phyloP scores from a whole-genome alignment of 2,888 invertebrate species.

The Aphelenchoides bicaudatus region DNA sequence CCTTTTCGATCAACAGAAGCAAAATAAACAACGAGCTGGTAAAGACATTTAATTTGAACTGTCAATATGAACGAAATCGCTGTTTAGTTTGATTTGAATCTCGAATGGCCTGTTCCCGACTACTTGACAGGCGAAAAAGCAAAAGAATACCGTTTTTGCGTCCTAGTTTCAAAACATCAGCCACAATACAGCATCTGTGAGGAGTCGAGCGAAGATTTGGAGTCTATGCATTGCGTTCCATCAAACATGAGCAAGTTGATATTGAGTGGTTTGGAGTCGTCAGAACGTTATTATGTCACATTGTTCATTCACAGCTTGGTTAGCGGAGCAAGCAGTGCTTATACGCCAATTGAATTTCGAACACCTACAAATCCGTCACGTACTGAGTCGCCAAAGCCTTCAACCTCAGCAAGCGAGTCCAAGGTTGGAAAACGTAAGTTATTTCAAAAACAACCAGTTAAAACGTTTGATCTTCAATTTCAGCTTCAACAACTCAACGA shows the following conservation, averaged over 20 bases:
- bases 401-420: not conserved
- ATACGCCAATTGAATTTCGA: slow-evolving; percentile 34
- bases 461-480: not conserved
- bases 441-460: not conserved
- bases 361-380: slow-evolving; percentile 2
- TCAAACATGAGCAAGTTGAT: not conserved
- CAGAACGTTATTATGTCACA: slow-evolving; percentile 37
- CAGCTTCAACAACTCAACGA: not conserved
- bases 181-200: slow-evolving; percentile 44
- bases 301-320: slow-evolving; percentile 42
- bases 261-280: no score
- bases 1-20: not conserved
- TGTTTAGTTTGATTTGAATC: slow-evolving; percentile 1
- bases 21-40: slow-evolving; percentile 1
- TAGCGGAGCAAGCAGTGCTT: slow-evolving; percentile 38
- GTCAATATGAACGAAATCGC: not conserved
- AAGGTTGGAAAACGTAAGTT: not conserved
- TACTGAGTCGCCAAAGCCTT: not conserved
- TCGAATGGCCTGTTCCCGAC: not conserved
- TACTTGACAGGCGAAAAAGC: not conserved
- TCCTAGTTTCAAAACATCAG: slow-evolving; percentile 34
- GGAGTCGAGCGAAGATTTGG: slow-evolving; percentile 42
- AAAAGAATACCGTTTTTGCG: slow-evolving; percentile 38
- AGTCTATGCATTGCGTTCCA: slow-evolving; percentile 46
- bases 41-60: not conserved